Evolutionary conservation across 2,888 invertebrate species (phyloP), one percentile per base, ranked within the genome.

Genomic region (Drosophila differens): DNA sequence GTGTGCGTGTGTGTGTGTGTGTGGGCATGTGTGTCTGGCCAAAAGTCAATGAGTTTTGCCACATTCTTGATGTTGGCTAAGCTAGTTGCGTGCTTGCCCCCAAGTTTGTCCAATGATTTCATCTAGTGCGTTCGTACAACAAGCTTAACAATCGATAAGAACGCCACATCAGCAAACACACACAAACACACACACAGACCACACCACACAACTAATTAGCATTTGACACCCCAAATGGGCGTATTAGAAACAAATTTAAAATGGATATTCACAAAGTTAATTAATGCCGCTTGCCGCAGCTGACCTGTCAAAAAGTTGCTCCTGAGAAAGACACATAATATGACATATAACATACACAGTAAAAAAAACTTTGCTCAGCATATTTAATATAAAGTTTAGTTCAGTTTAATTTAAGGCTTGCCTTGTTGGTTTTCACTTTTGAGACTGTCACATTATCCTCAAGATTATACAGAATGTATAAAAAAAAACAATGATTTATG

Each of bases 21-120:
- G 41, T 63, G 60, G 6, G 16, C 47, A 47, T 57, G 58, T 53
- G 22, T 32, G 47, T 25, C 37, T 30, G 57, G 74, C 55, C 71
- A 79, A 74, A 89, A 85, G 88, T 90, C 85, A 90, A 88, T 85
- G 85, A 81, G 74, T 85, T 88, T 78, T 66, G 83, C 66, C 90
- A 88, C 85, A 88, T 82, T 70, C 88, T 76, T 74, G 78, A 76
- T 81, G 76, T 82, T 82, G 80, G 70, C 66, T 67, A 44, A 62
- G 57, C 73, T 52, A 33, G 67, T 69, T 78, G 79, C 74, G 81
- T 76, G 72, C 67, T 54, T 47, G 79, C 32, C 58, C 69, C 60
- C 49, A 52, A 64, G 70, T 79, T 79, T 67, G 54, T 63, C n/a
- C 84, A 87, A 87, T 84, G 90, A 87, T 87, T 85, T 90, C 89